Evolutionary conservation across 2,113 vertebrate species (phyloP).

Genomic region (Lichenostomus cassidix): DNA sequence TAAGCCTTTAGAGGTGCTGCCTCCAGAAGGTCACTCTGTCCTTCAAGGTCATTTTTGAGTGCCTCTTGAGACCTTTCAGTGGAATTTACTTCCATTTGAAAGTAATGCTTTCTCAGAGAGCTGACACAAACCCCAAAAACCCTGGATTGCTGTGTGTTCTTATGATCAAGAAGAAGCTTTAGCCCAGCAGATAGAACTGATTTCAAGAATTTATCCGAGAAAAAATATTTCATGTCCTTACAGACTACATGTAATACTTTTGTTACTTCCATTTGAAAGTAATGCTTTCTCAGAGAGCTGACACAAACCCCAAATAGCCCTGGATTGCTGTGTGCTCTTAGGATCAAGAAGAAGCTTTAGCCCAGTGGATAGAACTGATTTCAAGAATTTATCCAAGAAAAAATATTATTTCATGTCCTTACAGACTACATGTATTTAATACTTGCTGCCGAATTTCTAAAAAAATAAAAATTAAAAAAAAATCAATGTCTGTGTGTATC

Average conservation of each 20-base stretch:
- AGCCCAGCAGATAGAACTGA: not conserved
- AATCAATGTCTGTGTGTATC: not conserved
- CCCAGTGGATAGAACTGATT: not conserved
- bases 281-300: not conserved
- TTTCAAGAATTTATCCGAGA: not conserved
- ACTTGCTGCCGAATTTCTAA: not conserved
- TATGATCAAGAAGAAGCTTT: not conserved
- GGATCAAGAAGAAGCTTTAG: not conserved
- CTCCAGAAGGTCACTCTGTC: not conserved
- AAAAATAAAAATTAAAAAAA: not conserved
- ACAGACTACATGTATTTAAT: not conserved
- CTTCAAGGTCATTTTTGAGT: not conserved
- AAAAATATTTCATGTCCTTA: not conserved
- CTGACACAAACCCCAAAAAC: not conserved
- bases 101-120: not conserved
- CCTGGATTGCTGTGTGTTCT: not conserved
- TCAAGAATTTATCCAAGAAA: not conserved
- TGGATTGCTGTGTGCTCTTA: not conserved
- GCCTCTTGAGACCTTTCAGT: not conserved
- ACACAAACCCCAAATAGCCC: not conserved
- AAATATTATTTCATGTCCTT: not conserved
- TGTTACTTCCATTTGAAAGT: not conserved
- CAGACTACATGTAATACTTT: not conserved
- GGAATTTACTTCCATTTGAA: not conserved
- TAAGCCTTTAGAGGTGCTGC: not conserved